Conservation (phyloP, 2,113 vertebrate genomes). For the Pituophis catenifer region DNA sequence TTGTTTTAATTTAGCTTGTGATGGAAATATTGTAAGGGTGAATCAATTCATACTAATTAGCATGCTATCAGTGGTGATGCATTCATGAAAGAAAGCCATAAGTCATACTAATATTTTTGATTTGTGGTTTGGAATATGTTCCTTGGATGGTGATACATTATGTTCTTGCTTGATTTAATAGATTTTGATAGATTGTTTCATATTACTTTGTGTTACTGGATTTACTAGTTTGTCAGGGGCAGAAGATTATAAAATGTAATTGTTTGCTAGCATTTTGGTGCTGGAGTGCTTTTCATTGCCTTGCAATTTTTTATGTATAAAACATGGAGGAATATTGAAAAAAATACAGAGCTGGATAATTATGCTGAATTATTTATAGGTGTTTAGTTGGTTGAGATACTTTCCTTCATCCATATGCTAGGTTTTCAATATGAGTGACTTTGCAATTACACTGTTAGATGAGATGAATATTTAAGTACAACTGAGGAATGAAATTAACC, state of each 20-base stretch:
- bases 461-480: constrained; percentile 10
- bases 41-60: not conserved
- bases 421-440: not conserved
- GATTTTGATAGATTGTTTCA: not conserved
- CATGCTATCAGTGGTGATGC: not conserved
- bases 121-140: not conserved
- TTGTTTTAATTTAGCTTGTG: not conserved
- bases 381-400: constrained; percentile 12
- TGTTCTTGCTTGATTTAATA: not conserved
- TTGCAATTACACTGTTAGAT: constrained; percentile 5
- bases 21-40: not conserved
- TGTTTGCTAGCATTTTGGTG: constrained; percentile 18
- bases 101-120: not conserved
- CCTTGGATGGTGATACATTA: not conserved
- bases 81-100: not conserved
- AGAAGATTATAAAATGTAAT: constrained; percentile 8
- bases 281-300: constrained; percentile 1
- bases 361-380: constrained; percentile 9
- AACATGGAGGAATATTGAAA: not conserved
- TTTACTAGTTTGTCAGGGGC: not conserved
- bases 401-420: not conserved
- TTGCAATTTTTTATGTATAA: constrained; percentile 9
- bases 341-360: not conserved
- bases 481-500: constrained; percentile 15
- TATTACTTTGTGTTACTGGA: constrained; percentile 23